Percentiles rank a stretch among this genome's conserved stretches.
phyloP scores from a whole-genome alignment of 2,797 vertebrate species.

The Coregonus sp. region DNA sequence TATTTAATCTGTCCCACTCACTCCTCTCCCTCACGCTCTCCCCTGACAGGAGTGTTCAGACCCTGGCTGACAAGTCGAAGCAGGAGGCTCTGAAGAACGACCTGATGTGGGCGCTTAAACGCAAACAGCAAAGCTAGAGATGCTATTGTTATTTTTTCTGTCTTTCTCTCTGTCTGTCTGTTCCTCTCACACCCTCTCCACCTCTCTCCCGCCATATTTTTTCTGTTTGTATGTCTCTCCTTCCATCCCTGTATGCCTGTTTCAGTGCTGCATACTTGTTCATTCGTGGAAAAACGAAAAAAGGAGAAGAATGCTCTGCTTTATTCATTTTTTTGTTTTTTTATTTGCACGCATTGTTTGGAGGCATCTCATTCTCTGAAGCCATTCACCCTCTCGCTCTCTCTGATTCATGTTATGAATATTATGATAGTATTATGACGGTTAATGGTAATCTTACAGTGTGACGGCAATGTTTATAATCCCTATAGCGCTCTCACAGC shows the following conservation, averaged over 20 bases:
- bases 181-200: slow-evolving; percentile 7
- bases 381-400: slow-evolving; percentile 59
- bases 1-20: slow-evolving; percentile 23
- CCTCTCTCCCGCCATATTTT: slow-evolving; percentile 44
- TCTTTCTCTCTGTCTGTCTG: slow-evolving; percentile 57
- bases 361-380: slow-evolving; percentile 64
- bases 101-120: slow-evolving; percentile 94
- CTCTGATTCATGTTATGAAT: slow-evolving; percentile 48
- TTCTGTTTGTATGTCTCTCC: slow-evolving; percentile 46
- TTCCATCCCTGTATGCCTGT: slow-evolving; percentile 39
- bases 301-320: slow-evolving; percentile 75
- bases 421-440: slow-evolving; percentile 71
- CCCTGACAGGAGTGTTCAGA: slow-evolving; percentile 89
- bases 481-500: slow-evolving; percentile 55
- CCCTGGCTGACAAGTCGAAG: slow-evolving; percentile 92
- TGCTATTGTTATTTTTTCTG: slow-evolving; percentile 56
- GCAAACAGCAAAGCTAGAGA: slow-evolving; percentile 91
- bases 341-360: slow-evolving; percentile 47
- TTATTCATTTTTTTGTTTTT: slow-evolving; percentile 42
- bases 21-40: slow-evolving; percentile 18
- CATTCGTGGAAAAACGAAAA: slow-evolving; percentile 65
- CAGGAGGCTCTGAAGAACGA: slow-evolving; percentile 93
- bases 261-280: slow-evolving; percentile 64
- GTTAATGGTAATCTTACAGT: slow-evolving; percentile 67
- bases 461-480: slow-evolving; percentile 61